These are phyloP conservation scores for Hippocampus comes DNA, from an alignment of 2,113 vertebrate species.

Conservation along the genomic window DNA sequence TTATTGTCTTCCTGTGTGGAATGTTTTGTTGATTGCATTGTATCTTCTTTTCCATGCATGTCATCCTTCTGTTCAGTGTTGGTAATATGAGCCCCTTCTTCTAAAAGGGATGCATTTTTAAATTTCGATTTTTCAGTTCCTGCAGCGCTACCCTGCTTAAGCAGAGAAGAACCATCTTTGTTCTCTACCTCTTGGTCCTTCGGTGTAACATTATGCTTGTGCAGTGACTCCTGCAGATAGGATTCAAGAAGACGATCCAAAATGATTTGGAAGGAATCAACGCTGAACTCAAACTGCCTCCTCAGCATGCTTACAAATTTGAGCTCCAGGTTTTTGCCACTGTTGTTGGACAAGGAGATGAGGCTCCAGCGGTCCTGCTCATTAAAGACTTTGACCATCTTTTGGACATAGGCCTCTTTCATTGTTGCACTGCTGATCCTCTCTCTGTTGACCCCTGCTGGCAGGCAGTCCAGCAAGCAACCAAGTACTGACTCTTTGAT, in stretches of 20 bases:
- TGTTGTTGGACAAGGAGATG: constrained; percentile 95
- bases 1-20: constrained; percentile 20
- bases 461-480: constrained; percentile 86
- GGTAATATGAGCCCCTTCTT: constrained; percentile 17
- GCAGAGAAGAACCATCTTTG: constrained; percentile 24
- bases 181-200: constrained; percentile 31
- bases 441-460: constrained; percentile 88
- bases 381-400: constrained; percentile 94
- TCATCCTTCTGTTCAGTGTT: constrained; percentile 30
- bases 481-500: constrained; percentile 89
- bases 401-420: constrained; percentile 95
- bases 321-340: constrained; percentile 92
- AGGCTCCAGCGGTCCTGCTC: constrained; percentile 93
- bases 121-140: constrained; percentile 26
- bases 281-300: constrained; percentile 97
- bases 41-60: constrained; percentile 22
- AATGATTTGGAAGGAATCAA: constrained; percentile 96
- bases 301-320: constrained; percentile 88
- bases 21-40: constrained; percentile 23
- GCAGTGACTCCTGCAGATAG: constrained; percentile 73
- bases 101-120: constrained; percentile 10
- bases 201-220: constrained; percentile 30
- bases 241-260: constrained; percentile 83
- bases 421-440: constrained; percentile 88
- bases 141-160: constrained; percentile 12